Conservation (phyloP, 2,797 vertebrate species). For the Heteromormyrus szaboi region DNA sequence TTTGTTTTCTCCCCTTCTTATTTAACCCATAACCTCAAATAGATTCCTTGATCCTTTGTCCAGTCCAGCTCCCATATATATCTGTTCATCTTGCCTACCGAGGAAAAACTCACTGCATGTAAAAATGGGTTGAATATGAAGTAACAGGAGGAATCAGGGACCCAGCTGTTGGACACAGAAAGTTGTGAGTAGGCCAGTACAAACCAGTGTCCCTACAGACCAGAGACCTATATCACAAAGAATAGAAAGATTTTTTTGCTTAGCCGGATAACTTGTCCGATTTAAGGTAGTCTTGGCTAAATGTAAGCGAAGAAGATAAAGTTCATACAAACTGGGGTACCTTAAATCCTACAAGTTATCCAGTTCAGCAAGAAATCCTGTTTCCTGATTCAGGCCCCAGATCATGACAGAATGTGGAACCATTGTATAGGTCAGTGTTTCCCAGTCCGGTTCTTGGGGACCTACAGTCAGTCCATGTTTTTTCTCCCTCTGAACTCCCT, state of each 20-base stretch:
- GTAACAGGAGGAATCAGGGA: neutral
- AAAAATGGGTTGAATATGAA: neutral
- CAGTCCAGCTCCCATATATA: neutral
- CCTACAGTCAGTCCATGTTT: neutral
- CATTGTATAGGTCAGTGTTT: neutral
- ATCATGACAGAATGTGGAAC: neutral
- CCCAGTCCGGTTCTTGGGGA: neutral
- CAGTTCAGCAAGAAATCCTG: neutral
- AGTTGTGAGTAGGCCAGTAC: neutral
- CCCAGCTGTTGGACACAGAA: neutral
- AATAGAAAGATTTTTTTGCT: neutral
- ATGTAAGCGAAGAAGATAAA: neutral
- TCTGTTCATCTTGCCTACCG: neutral
- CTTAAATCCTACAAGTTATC: neutral
- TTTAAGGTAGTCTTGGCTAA: neutral
- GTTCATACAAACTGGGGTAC: neutral
- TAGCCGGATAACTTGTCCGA: neutral
- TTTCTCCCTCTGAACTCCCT: neutral
- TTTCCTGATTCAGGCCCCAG: neutral
- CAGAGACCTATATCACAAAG: neutral
- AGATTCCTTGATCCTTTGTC: neutral
- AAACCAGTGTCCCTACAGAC: neutral
- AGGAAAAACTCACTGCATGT: neutral
- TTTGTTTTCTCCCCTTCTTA: neutral
- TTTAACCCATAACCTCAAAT: neutral